Evolutionary conservation across 1,140 invertebrate genomes (phyloP).

Genomic region (Aleiodes sp.): DNA sequence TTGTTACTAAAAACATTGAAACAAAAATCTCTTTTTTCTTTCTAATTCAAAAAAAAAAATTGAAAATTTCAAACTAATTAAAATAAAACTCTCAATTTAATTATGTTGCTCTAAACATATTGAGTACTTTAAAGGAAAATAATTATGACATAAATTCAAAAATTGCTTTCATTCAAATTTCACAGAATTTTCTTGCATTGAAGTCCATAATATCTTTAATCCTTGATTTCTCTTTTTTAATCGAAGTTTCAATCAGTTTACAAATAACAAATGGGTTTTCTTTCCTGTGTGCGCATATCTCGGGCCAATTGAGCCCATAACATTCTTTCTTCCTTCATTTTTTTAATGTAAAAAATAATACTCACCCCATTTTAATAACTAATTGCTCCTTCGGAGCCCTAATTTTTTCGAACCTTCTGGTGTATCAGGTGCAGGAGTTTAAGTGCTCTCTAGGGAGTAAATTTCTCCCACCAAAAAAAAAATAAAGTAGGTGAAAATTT

Average conservation of each 20-base stretch:
- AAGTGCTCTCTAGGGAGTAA: constrained; percentile 25
- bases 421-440: constrained; percentile 30
- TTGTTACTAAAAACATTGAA: background rate
- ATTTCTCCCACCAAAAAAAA: background rate
- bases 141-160: background rate
- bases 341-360: constrained; percentile 1
- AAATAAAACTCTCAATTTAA: constrained; percentile 11
- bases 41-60: constrained; percentile 19
- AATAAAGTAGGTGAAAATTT: constrained; percentile 19
- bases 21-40: constrained; percentile 7
- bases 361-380: constrained; percentile 18
- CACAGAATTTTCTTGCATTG: background rate
- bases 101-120: background rate
- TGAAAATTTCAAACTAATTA: constrained; percentile 20
- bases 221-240: background rate
- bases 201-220: background rate
- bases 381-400: no score
- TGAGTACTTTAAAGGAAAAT: background rate
- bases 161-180: background rate
- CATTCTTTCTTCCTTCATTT: background rate
- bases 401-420: constrained; percentile 37
- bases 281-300: background rate
- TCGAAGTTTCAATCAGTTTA: background rate
- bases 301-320: background rate
- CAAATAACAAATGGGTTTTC: background rate